Base-by-base conservation (phyloP, 2,113 vertebrate species). In the Mesocricetus auratus region DNA sequence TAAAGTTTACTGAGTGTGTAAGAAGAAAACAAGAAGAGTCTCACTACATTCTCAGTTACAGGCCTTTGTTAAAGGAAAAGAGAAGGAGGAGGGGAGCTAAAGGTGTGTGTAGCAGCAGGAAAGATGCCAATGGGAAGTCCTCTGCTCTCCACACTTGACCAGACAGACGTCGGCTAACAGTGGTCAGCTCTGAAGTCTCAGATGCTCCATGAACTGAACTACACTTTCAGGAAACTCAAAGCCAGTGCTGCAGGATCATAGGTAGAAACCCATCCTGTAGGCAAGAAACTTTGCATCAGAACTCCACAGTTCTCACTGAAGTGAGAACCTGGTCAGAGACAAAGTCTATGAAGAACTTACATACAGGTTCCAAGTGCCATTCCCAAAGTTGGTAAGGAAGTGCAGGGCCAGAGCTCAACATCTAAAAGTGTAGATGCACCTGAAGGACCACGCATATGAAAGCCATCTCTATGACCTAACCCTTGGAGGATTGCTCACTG, bases 1-100 rank as follows among this genome's bases (percentile, higher is more conserved):
- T 97, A 31, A 98, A 97, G 86, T 98, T 98, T 97, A 91, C 95
- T 96, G 42, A 78, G 97, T 98, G 96, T 97, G 96, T 93, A 93
- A 88, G 92, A 95, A 45, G 45, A 17, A 71, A 10, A 10, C 39
- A 39, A 7, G 42, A 77, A 47, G 5, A 77, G 19, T 26, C 39
- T 45, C 24, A 16, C 74, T 26, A 26, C 42, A 77, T 47, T 45
- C 24, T 47, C 42, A 29, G 12, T 13, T 6, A 47, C 42, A 29
- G 22, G 24, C 5, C 11, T 75, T 15, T 75, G 45, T 31, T 45
- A 29, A 75, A 29, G 42, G 24, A 29, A 45, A 12, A 42, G 9
- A 29, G 26, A 3, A 17, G 22, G 12, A 33, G n/a, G n/a, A 1
- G 42, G 19, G 11, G 24, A 77, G 42, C 10, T 47, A 77, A 77